Base-by-base conservation (phyloP, 2,113 vertebrate genomes). In the Chiloscyllium plagiosum region DNA sequence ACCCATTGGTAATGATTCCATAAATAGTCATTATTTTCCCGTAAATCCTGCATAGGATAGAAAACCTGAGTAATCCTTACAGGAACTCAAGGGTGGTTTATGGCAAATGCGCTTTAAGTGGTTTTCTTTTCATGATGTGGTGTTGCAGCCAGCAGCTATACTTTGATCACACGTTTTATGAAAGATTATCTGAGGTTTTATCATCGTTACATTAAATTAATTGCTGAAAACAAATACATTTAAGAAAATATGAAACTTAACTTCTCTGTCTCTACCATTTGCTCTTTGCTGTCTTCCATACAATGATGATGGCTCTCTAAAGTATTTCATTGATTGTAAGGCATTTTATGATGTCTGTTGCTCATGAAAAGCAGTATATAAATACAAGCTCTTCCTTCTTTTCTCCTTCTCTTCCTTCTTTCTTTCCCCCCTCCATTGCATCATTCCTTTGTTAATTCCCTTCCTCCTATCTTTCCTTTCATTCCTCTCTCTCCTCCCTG, bases 61-160 rank as follows among this genome's bases (percentile, higher is more conserved):
- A 72, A 95, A 50, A 70, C 68, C 19, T 70, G 94, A 95, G 22
- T 69, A 94, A 69, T 94, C 37, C 92, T 94, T 94, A 94, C 66
- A 94, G 92, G 66, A 72, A 72, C 37, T 94, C 65, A 72, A 15
- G 69, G 19, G 17, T 94, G 66, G n/a, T 42, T 47, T 29, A 47
- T 52, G 68, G 66, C 37, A 72, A n/a, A 95, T 72, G 66, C 50
- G 24, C 72, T 69, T 29, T 29, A 72, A 72, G 42, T 95, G 68
- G 93, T 72, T 92, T 92, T 65, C 68, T 72, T 95, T 95, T 76
- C 29, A 95, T 72, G 94, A 95, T 52, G 68, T 76, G 69, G 42
- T 7, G 20, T 50, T 29, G 68, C 22, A 72, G 94, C 68, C 94
- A 33, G 94, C 20, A 72, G 24, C 37, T 69, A 70, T 69, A 26